Evolutionary conservation across 1,140 invertebrate species (phyloP).

Genomic region (Saccostrea cuccullata): DNA sequence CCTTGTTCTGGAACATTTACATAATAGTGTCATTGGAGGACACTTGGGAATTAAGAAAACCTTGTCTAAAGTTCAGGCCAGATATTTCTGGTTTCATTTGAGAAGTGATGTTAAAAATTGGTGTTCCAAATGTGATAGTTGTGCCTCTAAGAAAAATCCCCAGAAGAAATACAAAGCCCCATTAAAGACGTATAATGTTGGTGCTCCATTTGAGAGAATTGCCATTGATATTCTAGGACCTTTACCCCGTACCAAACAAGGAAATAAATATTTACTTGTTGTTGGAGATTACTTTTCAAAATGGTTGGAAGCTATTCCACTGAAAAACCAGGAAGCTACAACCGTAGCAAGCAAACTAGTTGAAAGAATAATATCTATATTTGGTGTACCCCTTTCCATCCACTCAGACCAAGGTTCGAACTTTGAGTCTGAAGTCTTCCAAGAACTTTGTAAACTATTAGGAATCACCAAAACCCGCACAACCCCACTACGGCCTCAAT

Average conservation of each 20-base stretch:
- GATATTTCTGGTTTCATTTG: constrained; percentile 45
- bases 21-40: constrained; percentile 39
- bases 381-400: constrained; percentile 50
- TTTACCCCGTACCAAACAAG: constrained; percentile 25
- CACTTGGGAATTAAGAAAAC: constrained; percentile 47
- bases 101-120: constrained; percentile 31
- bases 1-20: constrained; percentile 44
- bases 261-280: constrained; percentile 40
- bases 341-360: constrained; percentile 58
- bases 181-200: constrained; percentile 39
- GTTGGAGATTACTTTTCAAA: constrained; percentile 48
- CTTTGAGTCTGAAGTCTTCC: constrained; percentile 47
- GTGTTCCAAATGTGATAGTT: constrained; percentile 47
- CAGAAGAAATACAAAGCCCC: constrained; percentile 26
- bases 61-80: constrained; percentile 26
- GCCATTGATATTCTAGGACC: constrained; percentile 46
- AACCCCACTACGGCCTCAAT: constrained; percentile 55
- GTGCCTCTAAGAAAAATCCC: constrained; percentile 38
- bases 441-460: constrained; percentile 49
- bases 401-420: constrained; percentile 55
- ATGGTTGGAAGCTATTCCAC: constrained; percentile 47
- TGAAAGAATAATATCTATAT: constrained; percentile 63
- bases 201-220: constrained; percentile 43
- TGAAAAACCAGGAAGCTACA: constrained; percentile 45
- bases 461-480: constrained; percentile 54